A percentile compares a stretch with the other conserved stretches of the same genome.
These are phyloP conservation scores for Sciurus carolinensis DNA, from an alignment of 2,797 vertebrate species.

Conservation along the genomic window DNA sequence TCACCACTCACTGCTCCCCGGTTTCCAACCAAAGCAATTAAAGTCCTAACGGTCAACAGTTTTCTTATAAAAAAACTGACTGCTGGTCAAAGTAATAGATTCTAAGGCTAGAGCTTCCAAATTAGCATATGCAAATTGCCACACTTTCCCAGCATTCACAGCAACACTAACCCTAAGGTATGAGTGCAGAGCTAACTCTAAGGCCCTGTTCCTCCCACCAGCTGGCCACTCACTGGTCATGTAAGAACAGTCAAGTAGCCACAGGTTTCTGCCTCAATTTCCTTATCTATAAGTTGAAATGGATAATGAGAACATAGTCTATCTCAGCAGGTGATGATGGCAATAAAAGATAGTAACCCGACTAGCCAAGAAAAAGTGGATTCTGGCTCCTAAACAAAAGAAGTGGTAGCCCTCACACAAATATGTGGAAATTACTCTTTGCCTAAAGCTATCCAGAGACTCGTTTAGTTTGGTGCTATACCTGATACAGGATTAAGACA, in stretches of 20 bases:
- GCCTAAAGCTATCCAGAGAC: background rate
- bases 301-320: background rate
- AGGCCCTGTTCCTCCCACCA: background rate
- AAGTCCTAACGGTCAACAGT: background rate
- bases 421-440: background rate
- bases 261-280: background rate
- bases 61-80: background rate
- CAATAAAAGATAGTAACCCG: background rate
- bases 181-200: background rate
- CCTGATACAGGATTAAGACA: background rate
- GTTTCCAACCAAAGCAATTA: background rate
- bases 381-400: background rate
- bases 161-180: accelerated
- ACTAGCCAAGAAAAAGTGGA: background rate
- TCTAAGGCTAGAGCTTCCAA: background rate
- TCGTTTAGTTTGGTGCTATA: background rate
- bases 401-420: background rate
- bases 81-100: background rate
- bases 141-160: background rate
- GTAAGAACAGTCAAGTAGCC: background rate
- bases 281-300: background rate
- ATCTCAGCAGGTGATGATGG: background rate
- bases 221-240: accelerated
- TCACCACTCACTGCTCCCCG: background rate
- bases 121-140: background rate